A percentile compares a stretch with the other conserved stretches of the same genome.
phyloP scores from a whole-genome alignment of 2,888 invertebrate genomes.

The Drosophila trichaetosa region DNA sequence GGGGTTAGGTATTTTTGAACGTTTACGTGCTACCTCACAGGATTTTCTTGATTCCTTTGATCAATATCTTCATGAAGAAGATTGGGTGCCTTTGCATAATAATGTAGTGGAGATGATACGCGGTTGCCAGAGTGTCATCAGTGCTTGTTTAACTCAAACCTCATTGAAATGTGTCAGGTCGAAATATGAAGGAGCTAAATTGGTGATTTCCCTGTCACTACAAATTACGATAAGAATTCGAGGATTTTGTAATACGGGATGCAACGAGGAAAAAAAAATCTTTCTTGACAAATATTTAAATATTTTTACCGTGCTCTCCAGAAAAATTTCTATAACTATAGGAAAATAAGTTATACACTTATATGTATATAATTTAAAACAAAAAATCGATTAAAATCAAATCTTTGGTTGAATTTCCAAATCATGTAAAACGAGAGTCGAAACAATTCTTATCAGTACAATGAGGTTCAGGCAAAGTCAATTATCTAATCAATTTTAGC shows the following conservation, averaged over 20 bases:
- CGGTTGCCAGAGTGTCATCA: neutral
- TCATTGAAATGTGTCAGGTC: neutral
- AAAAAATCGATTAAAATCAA: neutral
- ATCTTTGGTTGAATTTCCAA: neutral
- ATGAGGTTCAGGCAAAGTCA: neutral
- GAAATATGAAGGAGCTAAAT: neutral
- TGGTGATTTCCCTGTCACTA: neutral
- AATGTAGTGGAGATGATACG: neutral
- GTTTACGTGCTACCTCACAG: neutral
- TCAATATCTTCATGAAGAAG: neutral
- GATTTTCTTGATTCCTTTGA: neutral
- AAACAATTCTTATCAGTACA: neutral
- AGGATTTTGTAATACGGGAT: neutral
- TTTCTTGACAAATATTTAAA: neutral
- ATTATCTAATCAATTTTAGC: neutral
- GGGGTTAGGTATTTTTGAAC: neutral
- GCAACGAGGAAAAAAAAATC: neutral
- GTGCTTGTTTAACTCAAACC: neutral
- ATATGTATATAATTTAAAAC: neutral
- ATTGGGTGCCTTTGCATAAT: neutral
- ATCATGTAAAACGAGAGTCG: neutral
- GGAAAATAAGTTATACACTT: neutral
- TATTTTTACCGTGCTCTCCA: neutral
- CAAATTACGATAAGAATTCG: neutral
- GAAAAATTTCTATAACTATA: neutral